Evolutionary conservation across 2,113 vertebrate species (phyloP).

Genomic region (Gambusia affinis): DNA sequence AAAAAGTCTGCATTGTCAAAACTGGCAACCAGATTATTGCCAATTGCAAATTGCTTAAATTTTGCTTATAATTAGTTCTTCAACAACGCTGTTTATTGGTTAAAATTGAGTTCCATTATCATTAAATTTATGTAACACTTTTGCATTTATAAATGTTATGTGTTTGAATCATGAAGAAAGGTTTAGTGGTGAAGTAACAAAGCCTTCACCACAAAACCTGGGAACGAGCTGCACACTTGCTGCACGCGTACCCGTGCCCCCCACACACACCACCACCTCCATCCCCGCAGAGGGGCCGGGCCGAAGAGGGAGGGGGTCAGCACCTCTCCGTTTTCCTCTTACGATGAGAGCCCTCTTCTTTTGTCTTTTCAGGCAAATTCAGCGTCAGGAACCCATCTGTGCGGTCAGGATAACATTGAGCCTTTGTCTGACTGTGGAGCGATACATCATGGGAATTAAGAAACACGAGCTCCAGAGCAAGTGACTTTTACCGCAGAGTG

Average conservation of each 20-base stretch:
- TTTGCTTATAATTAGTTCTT: too few relatives aligned
- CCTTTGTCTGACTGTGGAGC: slow-evolving; percentile 69
- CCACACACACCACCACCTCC: not conserved
- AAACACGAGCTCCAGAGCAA: slow-evolving; percentile 17
- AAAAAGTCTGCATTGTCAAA: too few relatives aligned
- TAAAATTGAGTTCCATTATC: too few relatives aligned
- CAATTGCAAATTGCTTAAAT: too few relatives aligned
- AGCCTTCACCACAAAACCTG: slow-evolving; percentile 8
- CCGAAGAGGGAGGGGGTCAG: not conserved
- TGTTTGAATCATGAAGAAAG: not conserved
- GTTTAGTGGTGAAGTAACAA: not conserved
- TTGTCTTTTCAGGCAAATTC: slow-evolving; percentile 71
- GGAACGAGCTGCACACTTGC: slow-evolving; percentile 72
- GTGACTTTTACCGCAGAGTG: slow-evolving; percentile 15
- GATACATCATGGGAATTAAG: slow-evolving; percentile 68
- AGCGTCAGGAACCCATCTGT: slow-evolving; percentile 77
- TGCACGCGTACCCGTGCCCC: slow-evolving; percentile 59
- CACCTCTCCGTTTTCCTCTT: slow-evolving; percentile 54
- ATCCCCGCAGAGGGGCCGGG: slow-evolving; percentile 11
- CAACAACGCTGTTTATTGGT: too few relatives aligned
- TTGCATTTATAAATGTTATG: too few relatives aligned
- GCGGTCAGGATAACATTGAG: slow-evolving; percentile 65
- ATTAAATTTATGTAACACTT: too few relatives aligned
- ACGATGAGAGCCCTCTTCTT: slow-evolving; percentile 69
- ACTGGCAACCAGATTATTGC: too few relatives aligned